Evolutionary conservation across 2,797 vertebrate species (phyloP), one percentile per base, ranked within the genome.

Genomic region (Sebastes oblongus): DNA sequence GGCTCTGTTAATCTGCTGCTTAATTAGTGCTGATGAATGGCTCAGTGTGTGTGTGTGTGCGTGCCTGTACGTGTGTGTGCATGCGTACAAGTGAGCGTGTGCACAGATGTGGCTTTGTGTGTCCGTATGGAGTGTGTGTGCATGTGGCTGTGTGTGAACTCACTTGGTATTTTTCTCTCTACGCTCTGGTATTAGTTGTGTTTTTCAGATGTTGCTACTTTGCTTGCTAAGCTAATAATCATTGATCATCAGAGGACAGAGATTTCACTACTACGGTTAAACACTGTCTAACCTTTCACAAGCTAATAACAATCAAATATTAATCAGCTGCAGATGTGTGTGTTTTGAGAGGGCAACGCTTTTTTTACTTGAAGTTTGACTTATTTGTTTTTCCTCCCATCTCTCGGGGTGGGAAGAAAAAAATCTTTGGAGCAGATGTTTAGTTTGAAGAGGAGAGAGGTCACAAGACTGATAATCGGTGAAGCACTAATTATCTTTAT

Each of bases 401-500:
- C 52, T 66, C 18, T n/a, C 56, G 32, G 20, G 6, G 55, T 16
- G 3, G 9, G 6, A 0, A 13, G 6, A 3, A 55, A 72, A 78
- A 76, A 77, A 78, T 96, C 95, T 94, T 94, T 86, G 92, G 95
- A 96, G 94, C 94, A 90, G 86, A 94, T 92, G 93, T 92, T 95
- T 93, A 89, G 90, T 96, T 97, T 96, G 94, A 96, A 96, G 96
- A 96, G 95, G 96, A 96, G 87, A 97, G 94, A 96, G 96, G 97
- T 97, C 96, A 97, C 95, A 93, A 95, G 96, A 97, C 97, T 96
- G 96, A 97, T 97, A 95, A 97, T 96, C 95, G 96, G 94, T 94
- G 93, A 95, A 96, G 97, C 97, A 96, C 97, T 99, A 99, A 99
- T 99, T 98, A 98, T 98, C 97, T 96, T 97, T 97, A 97, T 98